phyloP scores from a whole-genome alignment of 1,140 invertebrate genomes.

The Caerostris darwini region DNA sequence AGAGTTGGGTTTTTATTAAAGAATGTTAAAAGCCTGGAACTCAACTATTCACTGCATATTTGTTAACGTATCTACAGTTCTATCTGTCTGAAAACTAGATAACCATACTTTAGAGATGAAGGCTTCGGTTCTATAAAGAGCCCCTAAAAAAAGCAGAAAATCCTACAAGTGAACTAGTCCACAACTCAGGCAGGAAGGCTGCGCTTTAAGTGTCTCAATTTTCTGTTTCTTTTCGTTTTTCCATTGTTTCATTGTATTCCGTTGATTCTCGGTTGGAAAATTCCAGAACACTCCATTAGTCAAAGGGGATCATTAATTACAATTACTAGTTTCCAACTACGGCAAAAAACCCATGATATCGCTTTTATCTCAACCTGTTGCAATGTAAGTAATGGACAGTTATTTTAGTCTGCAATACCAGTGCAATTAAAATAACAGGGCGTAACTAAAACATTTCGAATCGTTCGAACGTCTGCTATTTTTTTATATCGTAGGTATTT shows the following conservation, averaged over 20 bases:
- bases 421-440: conserved; percentile 18
- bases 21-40: too few relatives aligned
- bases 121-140: neutral
- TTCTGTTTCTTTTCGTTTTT: neutral
- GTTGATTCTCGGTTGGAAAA: conserved; percentile 2
- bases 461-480: neutral
- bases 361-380: neutral
- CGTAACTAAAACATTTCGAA: neutral
- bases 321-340: neutral
- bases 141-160: conserved; percentile 12
- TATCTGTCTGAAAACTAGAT: neutral
- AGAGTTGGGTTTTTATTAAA: too few relatives aligned
- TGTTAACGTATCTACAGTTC: too few relatives aligned
- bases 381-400: neutral
- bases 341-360: neutral
- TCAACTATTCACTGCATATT: too few relatives aligned
- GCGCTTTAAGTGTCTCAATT: conserved; percentile 14
- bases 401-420: neutral
- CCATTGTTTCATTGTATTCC: conserved; percentile 32
- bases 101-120: neutral
- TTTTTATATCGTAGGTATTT: neutral
- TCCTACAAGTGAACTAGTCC: neutral
- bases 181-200: neutral
- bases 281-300: conserved; percentile 32
- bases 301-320: conserved; percentile 23